Percentiles rank a stretch among this genome's conserved stretches.
phyloP scores from a whole-genome alignment of 1,140 invertebrate species.

The Cecropterus lyciades region DNA sequence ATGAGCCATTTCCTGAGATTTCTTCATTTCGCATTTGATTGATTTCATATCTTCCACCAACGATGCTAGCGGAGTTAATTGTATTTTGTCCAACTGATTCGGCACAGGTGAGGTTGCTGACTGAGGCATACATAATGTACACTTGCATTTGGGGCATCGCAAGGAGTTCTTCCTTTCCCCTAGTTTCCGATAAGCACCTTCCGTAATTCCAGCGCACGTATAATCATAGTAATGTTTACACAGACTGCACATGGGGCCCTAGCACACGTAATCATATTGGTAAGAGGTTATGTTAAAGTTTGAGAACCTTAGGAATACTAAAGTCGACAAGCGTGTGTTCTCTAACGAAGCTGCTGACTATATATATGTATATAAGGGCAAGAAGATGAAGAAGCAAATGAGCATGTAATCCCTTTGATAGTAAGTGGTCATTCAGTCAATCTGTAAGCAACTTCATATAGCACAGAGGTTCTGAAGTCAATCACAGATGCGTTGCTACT shows the following conservation, averaged over 20 bases:
- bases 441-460: no score
- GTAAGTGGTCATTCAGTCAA: no score
- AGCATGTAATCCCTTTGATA: no score
- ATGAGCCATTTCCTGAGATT: slow-evolving; percentile 38
- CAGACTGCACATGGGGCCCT: slow-evolving; percentile 2
- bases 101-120: slow-evolving; percentile 5
- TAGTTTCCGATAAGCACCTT: slow-evolving; percentile 15
- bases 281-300: no score
- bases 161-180: slow-evolving; percentile 20
- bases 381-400: no score
- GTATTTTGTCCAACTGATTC: slow-evolving; percentile 33
- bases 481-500: no score
- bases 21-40: slow-evolving; percentile 41
- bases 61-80: slow-evolving; percentile 38
- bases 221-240: slow-evolving; percentile 12
- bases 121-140: background rate
- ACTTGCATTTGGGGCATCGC: slow-evolving; percentile 3
- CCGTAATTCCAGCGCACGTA: slow-evolving; percentile 12
- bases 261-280: no score
- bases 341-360: no score
- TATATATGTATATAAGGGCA: no score
- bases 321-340: no score
- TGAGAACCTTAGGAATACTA: no score
- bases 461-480: no score
- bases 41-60: slow-evolving; percentile 41